Evolutionary conservation across 2,888 invertebrate genomes (phyloP).

Genomic region (Clostera curtula): DNA sequence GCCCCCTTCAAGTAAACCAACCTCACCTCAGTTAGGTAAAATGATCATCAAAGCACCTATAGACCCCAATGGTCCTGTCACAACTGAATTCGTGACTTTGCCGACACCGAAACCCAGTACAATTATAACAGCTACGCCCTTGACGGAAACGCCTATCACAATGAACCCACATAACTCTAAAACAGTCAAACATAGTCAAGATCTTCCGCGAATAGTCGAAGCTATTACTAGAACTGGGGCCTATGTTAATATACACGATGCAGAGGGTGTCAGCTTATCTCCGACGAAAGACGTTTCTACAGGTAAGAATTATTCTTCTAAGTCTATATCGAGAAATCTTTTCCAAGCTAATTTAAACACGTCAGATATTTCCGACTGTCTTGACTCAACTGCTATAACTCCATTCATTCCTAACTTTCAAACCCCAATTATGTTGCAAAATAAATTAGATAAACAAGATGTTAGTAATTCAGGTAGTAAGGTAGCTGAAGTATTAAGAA

Average conservation of each 20-base stretch:
- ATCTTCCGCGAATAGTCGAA: slow-evolving; percentile 60
- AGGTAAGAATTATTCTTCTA: slow-evolving; percentile 77
- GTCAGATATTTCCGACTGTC: slow-evolving; percentile 27
- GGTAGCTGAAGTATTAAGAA: slow-evolving; percentile 64
- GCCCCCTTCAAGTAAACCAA: slow-evolving; percentile 63
- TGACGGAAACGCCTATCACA: slow-evolving; percentile 45
- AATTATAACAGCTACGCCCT: slow-evolving; percentile 75
- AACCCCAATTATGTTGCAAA: slow-evolving; percentile 59
- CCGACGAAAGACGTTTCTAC: slow-evolving; percentile 78
- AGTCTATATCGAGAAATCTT: slow-evolving; percentile 33
- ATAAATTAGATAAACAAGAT: slow-evolving; percentile 41
- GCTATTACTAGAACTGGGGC: slow-evolving; percentile 75
- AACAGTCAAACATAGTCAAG: slow-evolving; percentile 43
- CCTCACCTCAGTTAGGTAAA: slow-evolving; percentile 80
- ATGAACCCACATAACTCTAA: slow-evolving; percentile 34
- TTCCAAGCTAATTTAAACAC: slow-evolving; percentile 33
- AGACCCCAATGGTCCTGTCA: slow-evolving; percentile 54
- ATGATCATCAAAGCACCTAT: slow-evolving; percentile 75
- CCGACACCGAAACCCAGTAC: slow-evolving; percentile 75
- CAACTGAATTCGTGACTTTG: slow-evolving; percentile 74
- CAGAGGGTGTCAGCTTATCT: slow-evolving; percentile 74
- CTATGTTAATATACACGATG: slow-evolving; percentile 82
- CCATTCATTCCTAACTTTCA: slow-evolving; percentile 67
- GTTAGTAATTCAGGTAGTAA: slow-evolving; percentile 44
- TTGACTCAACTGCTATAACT: slow-evolving; percentile 41